Evolutionary conservation across 2,113 vertebrate genomes (phyloP).

Genomic region (Mirza zaza): DNA sequence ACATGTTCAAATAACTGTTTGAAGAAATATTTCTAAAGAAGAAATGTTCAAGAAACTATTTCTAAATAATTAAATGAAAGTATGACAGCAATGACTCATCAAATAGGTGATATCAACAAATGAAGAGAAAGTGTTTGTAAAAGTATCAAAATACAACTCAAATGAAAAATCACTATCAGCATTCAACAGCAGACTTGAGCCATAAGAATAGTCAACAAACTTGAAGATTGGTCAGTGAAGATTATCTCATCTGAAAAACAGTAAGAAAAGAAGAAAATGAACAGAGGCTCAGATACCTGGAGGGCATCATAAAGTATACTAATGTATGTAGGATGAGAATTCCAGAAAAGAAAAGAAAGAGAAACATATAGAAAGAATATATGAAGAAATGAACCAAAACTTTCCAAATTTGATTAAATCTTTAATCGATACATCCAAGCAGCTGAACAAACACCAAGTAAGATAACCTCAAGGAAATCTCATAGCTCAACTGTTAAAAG

Average conservation of each 20-base stretch:
- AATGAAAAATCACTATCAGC: neutral
- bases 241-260: neutral
- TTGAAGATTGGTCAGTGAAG: neutral
- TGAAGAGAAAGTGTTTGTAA: neutral
- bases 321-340: neutral
- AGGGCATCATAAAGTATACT: no score
- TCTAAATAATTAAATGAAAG: neutral
- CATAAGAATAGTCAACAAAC: neutral
- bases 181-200: no score
- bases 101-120: neutral
- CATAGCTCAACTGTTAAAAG: neutral
- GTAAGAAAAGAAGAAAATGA: neutral
- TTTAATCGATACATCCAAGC: neutral
- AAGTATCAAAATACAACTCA: neutral
- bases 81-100: neutral
- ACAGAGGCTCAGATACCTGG: neutral
- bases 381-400: neutral
- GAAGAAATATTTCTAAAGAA: no score
- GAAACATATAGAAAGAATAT: neutral
- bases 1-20: neutral
- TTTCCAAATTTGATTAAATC: neutral
- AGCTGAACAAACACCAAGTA: neutral
- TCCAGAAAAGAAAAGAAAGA: neutral
- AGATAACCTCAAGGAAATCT: neutral
- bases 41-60: neutral